phyloP scores from a whole-genome alignment of 2,797 vertebrate species.

The Centropyge bicolor region DNA sequence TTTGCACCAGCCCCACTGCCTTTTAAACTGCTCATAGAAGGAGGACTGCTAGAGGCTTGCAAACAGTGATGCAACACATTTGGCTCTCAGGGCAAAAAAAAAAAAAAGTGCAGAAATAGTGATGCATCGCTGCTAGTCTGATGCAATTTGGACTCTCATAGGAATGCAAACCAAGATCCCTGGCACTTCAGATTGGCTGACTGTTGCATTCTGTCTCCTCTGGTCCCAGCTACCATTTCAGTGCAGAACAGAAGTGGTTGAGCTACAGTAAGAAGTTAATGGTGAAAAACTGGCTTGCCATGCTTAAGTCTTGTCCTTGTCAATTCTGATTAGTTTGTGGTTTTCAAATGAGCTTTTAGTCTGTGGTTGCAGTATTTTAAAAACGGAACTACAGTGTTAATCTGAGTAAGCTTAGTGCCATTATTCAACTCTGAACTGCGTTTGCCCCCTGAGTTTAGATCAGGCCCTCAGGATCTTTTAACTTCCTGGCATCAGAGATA shows the following conservation, averaged over 20 bases:
- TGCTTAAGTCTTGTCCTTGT: not conserved
- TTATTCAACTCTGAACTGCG: not conserved
- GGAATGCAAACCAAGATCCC: not conserved
- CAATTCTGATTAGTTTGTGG: not conserved
- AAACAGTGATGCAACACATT: conserved; percentile 20
- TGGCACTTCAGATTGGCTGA: not conserved
- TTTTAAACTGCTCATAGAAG: not conserved
- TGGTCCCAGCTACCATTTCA: not conserved
- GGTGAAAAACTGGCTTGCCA: not conserved
- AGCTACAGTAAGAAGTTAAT: not conserved
- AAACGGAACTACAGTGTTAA: not conserved
- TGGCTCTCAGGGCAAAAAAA: not conserved
- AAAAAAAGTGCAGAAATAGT: conserved; percentile 1
- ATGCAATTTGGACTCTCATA: conserved; percentile 11
- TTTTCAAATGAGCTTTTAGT: not conserved
- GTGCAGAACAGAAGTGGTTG: not conserved
- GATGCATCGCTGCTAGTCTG: conserved; percentile 6
- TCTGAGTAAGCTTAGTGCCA: not conserved
- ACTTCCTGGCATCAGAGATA: not conserved
- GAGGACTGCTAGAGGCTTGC: not conserved
- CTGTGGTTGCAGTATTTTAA: not conserved
- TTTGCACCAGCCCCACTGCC: not conserved
- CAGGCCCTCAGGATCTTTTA: not conserved
- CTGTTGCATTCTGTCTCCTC: not conserved
- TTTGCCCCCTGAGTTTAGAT: not conserved